Evolutionary conservation across 2,797 vertebrate species (phyloP).

Genomic region (Peromyscus aztecus): DNA sequence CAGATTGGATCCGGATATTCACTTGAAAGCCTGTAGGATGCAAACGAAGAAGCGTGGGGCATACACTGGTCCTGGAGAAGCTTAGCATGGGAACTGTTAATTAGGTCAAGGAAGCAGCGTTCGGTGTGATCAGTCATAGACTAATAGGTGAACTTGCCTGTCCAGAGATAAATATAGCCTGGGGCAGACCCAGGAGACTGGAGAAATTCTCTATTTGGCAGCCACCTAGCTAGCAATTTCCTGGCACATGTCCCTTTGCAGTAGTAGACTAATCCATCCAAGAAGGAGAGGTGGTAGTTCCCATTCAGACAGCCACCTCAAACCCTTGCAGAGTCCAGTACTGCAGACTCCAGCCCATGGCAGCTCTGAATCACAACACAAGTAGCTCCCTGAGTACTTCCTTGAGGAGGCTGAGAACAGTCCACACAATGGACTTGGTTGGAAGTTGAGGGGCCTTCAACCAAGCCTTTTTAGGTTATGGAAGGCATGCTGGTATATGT

Average conservation of each 20-base stretch:
- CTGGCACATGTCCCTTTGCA: not conserved
- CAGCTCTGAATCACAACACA: constrained; percentile 29
- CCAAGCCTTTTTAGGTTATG: constrained; percentile 73
- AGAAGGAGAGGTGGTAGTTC: not conserved
- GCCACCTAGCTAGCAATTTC: not conserved
- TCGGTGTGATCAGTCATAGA: not conserved
- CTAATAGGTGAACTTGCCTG: not conserved
- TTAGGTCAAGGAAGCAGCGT: not conserved
- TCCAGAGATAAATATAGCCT: not conserved
- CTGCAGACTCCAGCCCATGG: not conserved
- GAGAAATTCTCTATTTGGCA: not conserved
- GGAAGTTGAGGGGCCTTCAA: not conserved
- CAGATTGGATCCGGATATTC: not conserved
- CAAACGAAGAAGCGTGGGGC: rapidly evolving
- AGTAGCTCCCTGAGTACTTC: not conserved
- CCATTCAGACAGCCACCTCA: not conserved
- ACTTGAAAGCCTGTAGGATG: not conserved
- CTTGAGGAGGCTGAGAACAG: not conserved
- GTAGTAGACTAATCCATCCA: not conserved
- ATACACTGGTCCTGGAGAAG: not conserved
- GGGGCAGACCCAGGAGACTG: not conserved
- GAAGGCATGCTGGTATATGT: constrained; percentile 59
- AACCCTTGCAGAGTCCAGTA: not conserved
- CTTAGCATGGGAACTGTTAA: not conserved
- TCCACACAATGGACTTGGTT: not conserved